Percentiles rank a stretch among this genome's conserved stretches.
Conservation (phyloP, 30 jellyfish, hydroid and myxozoan genomes). For the Cassiopea andromeda region DNA sequence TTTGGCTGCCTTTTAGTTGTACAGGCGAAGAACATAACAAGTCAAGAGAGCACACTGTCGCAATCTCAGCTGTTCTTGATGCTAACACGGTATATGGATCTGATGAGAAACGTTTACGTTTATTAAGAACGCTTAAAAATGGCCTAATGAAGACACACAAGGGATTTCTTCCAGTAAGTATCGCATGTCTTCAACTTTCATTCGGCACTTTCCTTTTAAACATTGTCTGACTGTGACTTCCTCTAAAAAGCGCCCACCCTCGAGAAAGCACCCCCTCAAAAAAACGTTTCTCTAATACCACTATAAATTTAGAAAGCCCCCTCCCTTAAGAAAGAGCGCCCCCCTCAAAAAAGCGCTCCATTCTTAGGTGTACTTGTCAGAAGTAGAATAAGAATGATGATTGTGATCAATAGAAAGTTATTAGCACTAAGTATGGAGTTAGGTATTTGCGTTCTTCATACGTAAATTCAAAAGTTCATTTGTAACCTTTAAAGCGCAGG, state of each 20-base stretch:
- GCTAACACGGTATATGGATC: conserved; percentile 75
- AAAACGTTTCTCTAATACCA: too few species aligned
- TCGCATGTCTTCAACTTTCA: neutral
- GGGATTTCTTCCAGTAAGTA: conserved; percentile 32
- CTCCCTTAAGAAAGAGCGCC: too few species aligned
- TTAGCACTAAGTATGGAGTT: too few species aligned
- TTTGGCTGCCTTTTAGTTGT: neutral
- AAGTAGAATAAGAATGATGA: too few species aligned
- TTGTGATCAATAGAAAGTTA: too few species aligned
- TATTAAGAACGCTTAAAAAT: conserved; percentile 35
- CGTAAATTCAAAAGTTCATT: too few species aligned
- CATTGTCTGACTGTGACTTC: neutral
- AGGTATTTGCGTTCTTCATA: too few species aligned
- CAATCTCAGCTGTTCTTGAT: conserved; percentile 67
- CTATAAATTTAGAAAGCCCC: too few species aligned
- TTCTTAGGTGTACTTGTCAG: too few species aligned
- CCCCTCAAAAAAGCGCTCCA: too few species aligned
- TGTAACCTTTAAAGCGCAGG: too few species aligned
- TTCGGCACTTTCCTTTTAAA: neutral
- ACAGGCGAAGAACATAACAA: neutral
- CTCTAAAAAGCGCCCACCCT: neutral
- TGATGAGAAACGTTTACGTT: conserved; percentile 15
- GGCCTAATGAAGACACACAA: conserved; percentile 25
- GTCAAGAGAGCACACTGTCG: conserved; percentile 35
- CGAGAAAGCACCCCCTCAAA: neutral